phyloP scores from a whole-genome alignment of 1,140 invertebrate species.

The Drosophila dunni region DNA sequence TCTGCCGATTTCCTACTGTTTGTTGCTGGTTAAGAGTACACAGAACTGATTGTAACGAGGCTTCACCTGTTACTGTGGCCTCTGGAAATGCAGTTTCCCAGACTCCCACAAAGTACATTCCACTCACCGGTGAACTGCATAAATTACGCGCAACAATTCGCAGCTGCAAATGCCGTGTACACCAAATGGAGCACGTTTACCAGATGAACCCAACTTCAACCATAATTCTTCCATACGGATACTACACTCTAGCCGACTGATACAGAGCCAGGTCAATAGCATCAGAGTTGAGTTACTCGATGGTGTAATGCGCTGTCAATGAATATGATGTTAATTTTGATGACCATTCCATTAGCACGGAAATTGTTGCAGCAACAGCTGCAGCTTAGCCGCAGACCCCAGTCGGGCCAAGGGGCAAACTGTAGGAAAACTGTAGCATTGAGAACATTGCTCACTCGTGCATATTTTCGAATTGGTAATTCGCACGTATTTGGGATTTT shows the following conservation, averaged over 20 bases:
- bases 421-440: neutral
- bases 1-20: no score
- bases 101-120: constrained; percentile 61
- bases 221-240: neutral
- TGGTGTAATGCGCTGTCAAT: constrained; percentile 39
- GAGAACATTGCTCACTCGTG: constrained; percentile 42
- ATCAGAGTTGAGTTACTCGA: constrained; percentile 8
- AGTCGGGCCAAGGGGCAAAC: constrained; percentile 24
- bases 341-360: constrained; percentile 10
- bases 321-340: constrained; percentile 38
- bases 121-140: constrained; percentile 22
- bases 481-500: constrained; percentile 76
- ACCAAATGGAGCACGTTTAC: constrained; percentile 71
- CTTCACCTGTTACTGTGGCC: neutral
- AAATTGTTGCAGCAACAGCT: constrained; percentile 14
- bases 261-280: constrained; percentile 18
- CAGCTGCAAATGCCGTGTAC: constrained; percentile 64
- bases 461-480: constrained; percentile 55
- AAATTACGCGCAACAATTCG: constrained; percentile 62
- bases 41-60: neutral
- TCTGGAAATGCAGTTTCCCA: constrained; percentile 10
- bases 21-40: neutral
- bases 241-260: neutral
- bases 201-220: constrained; percentile 1
- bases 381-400: constrained; percentile 41